Percentiles rank a stretch among this genome's conserved stretches.
phyloP scores from a whole-genome alignment of 2,888 invertebrate genomes.

The Idaea dimidiata region DNA sequence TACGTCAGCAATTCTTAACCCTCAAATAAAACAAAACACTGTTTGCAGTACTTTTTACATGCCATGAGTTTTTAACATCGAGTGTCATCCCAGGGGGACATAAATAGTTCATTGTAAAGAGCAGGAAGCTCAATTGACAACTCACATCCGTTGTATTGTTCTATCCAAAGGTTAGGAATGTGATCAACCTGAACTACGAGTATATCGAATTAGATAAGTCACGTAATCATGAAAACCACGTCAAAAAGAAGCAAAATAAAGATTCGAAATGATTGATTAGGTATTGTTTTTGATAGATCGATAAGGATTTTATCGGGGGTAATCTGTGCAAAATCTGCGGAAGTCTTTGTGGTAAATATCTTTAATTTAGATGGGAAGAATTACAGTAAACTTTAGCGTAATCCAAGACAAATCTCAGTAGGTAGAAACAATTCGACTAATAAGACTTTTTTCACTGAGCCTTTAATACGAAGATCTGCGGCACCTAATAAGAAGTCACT shows the following conservation, averaged over 20 bases:
- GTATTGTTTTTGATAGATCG: not conserved
- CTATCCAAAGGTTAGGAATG: not conserved
- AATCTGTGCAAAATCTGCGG: no score
- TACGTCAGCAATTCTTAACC: not conserved
- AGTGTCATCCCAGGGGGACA: not conserved
- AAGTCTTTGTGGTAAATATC: no score
- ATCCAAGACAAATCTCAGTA: not conserved
- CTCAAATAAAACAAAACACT: not conserved
- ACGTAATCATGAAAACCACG: not conserved
- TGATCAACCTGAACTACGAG: not conserved
- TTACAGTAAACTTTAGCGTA: not conserved
- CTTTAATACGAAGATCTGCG: no score
- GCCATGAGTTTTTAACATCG: not conserved
- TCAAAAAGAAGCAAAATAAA: not conserved
- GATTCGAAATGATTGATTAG: conserved; percentile 11
- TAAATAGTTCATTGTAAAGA: not conserved
- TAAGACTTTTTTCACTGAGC: no score
- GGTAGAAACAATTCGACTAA: no score
- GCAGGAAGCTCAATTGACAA: not conserved
- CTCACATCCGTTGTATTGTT: not conserved
- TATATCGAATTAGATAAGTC: not conserved
- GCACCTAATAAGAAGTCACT: no score
- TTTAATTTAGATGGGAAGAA: not conserved
- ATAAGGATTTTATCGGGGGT: not conserved
- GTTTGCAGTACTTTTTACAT: not conserved